Conservation (phyloP, 92 coral and sea anemone genomes). For the Palythoa grandiflora region DNA sequence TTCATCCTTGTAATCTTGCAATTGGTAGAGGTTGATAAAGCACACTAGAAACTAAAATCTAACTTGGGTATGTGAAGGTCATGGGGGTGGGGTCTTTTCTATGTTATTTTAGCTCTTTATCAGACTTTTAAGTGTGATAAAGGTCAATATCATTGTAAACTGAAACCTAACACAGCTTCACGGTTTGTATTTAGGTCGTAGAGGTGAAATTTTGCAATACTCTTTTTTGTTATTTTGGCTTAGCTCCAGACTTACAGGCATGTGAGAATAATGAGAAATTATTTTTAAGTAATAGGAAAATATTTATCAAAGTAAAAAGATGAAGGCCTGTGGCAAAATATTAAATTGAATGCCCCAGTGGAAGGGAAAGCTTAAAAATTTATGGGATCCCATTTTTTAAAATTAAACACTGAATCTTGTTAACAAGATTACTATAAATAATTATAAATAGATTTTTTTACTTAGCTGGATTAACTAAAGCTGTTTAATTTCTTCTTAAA, state of each 20-base stretch:
- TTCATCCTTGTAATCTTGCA: no score
- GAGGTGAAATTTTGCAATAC: not conserved
- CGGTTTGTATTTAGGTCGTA: not conserved
- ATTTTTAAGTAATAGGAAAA: not conserved
- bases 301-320: not conserved
- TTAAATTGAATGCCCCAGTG: not conserved
- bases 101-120: no score
- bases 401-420: not conserved
- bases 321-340: not conserved
- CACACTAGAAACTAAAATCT: no score
- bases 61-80: no score
- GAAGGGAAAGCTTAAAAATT: not conserved
- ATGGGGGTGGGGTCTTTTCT: no score
- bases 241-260: not conserved
- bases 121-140: no score
- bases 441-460: not conserved
- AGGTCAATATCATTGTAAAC: no score
- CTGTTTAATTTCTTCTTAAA: not conserved
- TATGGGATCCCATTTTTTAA: not conserved
- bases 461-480: not conserved
- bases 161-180: no score
- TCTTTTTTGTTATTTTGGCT: not conserved
- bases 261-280: not conserved
- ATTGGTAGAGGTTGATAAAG: no score
- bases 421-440: not conserved